These are phyloP conservation scores for Geodia barretti DNA, from an alignment of 37 sponge, comb jelly and placozoan genomes.

Conservation along the genomic window DNA sequence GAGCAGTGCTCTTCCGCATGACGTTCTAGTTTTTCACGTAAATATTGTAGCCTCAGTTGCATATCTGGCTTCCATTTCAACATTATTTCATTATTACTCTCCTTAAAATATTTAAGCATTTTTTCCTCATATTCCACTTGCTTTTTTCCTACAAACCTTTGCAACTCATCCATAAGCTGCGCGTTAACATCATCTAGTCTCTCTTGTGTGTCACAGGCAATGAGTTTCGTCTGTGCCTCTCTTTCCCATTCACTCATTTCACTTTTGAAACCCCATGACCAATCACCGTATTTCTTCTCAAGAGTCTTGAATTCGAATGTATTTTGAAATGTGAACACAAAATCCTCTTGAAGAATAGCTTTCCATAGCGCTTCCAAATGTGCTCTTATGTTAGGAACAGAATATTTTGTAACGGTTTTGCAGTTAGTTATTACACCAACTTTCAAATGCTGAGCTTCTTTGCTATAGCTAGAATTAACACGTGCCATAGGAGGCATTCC, in stretches of 20 bases:
- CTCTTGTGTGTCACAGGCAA: neutral
- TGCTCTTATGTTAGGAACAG: neutral
- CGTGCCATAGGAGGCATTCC: constrained; percentile 55
- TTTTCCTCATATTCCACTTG: neutral
- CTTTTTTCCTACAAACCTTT: neutral
- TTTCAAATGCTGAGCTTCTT: constrained; percentile 9
- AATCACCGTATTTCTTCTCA: constrained; percentile 12
- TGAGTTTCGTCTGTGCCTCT: neutral
- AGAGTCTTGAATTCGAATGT: constrained; percentile 28
- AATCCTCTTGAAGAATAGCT: constrained; percentile 39
- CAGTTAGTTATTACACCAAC: neutral
- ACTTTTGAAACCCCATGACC: constrained; percentile 25
- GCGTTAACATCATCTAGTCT: neutral
- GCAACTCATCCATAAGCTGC: neutral
- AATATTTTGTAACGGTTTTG: neutral
- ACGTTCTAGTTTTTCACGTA: neutral
- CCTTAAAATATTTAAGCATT: constrained; percentile 6
- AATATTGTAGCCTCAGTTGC: neutral
- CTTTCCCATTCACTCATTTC: constrained; percentile 1
- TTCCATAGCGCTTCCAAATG: constrained; percentile 18
- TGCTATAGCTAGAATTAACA: constrained; percentile 22
- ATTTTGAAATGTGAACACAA: constrained; percentile 42
- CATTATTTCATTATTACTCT: neutral
- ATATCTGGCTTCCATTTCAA: neutral
- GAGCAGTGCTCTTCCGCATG: neutral